Evolutionary conservation across 2,113 vertebrate genomes (phyloP).

Genomic region (Dicentrarchus labrax): DNA sequence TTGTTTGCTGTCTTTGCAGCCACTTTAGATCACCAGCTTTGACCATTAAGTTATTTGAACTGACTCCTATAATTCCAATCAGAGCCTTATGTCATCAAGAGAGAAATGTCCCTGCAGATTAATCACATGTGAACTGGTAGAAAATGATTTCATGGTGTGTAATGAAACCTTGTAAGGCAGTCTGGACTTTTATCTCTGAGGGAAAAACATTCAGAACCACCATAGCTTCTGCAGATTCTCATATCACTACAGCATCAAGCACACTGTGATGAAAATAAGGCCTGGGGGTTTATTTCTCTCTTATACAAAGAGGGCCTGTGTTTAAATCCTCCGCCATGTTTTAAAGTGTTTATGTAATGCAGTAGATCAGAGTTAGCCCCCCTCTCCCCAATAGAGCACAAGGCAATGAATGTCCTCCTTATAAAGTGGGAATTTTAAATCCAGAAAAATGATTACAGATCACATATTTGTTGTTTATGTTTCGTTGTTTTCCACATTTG

Average conservation of each 20-base stretch:
- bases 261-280: background rate
- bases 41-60: background rate
- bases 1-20: background rate
- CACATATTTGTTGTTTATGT: too few species aligned
- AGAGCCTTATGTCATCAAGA: background rate
- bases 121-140: background rate
- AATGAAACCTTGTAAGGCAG: background rate
- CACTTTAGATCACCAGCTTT: background rate
- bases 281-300: background rate
- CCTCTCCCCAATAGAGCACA: too few species aligned
- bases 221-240: background rate
- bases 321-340: background rate
- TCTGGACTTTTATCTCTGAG: background rate
- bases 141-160: background rate
- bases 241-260: background rate
- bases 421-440: too few species aligned
- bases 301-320: background rate
- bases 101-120: background rate
- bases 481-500: too few species aligned
- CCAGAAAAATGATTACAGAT: too few species aligned
- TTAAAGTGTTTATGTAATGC: background rate
- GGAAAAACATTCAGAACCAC: background rate
- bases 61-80: slow-evolving; percentile 6
- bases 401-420: too few species aligned
- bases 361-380: background rate